A percentile compares a stretch with the other conserved stretches of the same genome.
These are phyloP conservation scores for Rhinatrema bivittatum DNA, from an alignment of 2,797 vertebrate genomes.

Conservation along the genomic window DNA sequence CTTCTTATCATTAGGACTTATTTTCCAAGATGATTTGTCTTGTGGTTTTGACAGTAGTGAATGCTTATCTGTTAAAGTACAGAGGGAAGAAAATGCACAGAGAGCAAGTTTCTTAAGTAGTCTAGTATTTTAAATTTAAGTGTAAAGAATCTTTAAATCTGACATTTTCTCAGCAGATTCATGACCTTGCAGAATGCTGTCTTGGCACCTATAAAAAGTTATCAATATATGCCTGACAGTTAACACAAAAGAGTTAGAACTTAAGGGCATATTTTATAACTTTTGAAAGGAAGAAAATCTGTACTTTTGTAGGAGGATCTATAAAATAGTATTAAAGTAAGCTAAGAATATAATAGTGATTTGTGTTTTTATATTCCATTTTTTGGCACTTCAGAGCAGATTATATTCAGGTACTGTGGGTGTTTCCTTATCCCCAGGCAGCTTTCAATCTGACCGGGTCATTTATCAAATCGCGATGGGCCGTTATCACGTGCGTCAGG, in stretches of 20 bases:
- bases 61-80: constrained; percentile 10
- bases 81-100: constrained; percentile 7
- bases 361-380: too few relatives aligned
- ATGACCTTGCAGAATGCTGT: constrained; percentile 14
- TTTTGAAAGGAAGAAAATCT: constrained; percentile 5
- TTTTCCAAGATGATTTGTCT: constrained; percentile 13
- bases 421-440: too few relatives aligned
- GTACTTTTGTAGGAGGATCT: background rate
- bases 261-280: constrained; percentile 7
- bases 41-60: constrained; percentile 13
- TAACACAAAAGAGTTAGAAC: constrained; percentile 15
- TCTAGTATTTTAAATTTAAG: constrained; percentile 10
- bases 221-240: constrained; percentile 21
- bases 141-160: constrained; percentile 18
- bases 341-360: too few relatives aligned
- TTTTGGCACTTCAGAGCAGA: too few relatives aligned
- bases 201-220: constrained; percentile 13
- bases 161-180: constrained; percentile 14
- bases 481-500: too few relatives aligned
- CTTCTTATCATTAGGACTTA: constrained; percentile 12
- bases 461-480: too few relatives aligned
- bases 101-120: constrained; percentile 8
- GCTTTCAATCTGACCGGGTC: too few relatives aligned
- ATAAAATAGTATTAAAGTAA: constrained; percentile 8
- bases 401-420: too few relatives aligned